Base-by-base conservation (phyloP, 2,113 vertebrate genomes). In the Indri indri region DNA sequence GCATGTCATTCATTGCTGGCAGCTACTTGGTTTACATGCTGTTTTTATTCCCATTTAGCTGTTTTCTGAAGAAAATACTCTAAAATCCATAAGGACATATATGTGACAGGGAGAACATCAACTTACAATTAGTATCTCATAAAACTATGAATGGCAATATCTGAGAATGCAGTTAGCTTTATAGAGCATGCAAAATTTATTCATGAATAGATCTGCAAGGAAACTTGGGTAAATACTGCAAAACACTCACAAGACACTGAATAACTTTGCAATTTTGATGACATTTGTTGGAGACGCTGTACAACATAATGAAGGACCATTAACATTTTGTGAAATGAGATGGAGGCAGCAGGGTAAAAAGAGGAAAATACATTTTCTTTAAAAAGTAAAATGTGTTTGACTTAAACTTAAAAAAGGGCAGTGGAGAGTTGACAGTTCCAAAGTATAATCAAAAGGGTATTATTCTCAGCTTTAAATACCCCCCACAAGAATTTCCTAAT, bases 241-340 rank as follows among this genome's bases (percentile, higher is more conserved):
- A 97, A 91, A 13, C 50, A 88, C 82, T 92, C 30, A n/a, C 86
- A 82, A 95, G 42, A 54, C 16, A 32, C 90, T 92, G 97, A 89
- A 81, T 97, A 97, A 97, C 74, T 97, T 54, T n/a, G n/a, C 90
- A 97, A 70, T 97, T 84, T 23, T 52, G 42, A 84, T 83, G 70
- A 40, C 88, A 97, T 97, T 91, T 97, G 80, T 97, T 86, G 90
- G 32, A 96, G 93, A 16, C 6, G 0, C 9, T 91, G 22, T 91
- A 82, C 30, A 76, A 37, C 63, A 71, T 77, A 92, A 97, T 50
- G 4, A 95, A 97, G 40, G 47, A 73, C 96, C 81, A 32, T 17
- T 90, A 94, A 83, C 80, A 90, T 91, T 97, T 97, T 97, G 70
- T 90, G 76, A 90, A 96, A 91, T 95, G 93, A 85, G 76, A 70